Evolutionary conservation across 2,888 invertebrate genomes (phyloP), one percentile per base, ranked within the genome.

Genomic region (Malthinus flaveolus): DNA sequence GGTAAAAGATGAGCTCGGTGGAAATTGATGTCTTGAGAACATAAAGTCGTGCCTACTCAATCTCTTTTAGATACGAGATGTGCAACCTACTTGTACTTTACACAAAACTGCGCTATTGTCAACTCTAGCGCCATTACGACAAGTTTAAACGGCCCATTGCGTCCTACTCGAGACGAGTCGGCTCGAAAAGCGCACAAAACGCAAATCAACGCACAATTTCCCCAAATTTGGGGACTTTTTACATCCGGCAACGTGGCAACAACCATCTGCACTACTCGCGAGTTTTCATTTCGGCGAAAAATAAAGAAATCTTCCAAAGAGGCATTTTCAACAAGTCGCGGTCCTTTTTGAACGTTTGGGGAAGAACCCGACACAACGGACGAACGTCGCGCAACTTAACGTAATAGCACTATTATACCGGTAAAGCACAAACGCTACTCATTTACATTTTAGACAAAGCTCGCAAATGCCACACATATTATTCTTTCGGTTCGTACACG

Each of bases 1-100:
- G 59, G 59, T 61, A 61, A 61, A 61, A 56, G 56, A 61, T 61
- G 60, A 56, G 60, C 56, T 55, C 52, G 51, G 53, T 53, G 45
- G 56, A 59, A 64, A 64, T 62, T 55, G 61, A 64, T 64, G 64
- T 62, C 60, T 61, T 64, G 64, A 62, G 64, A 64, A 64, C 47
- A 36, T 32, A 32, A 47, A 61, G 56, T 64, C 64, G 64, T 64
- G 64, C 56, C 62, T 60, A 59, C 60, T 56, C 61, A 55, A 61
- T 61, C 60, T 60, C 61, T 59, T 47, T 23, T 37, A 56, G 46
- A 50, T 62, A 58, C 62, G 62, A 62, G 64, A 62, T 62, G 64
- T 58, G 58, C 62, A 64, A 62, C 64, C 64, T 64, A 64, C 64
- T 62, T 64, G 56, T 49, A 45, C 52, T 52, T 49, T 48, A 49